Base-by-base conservation (phyloP, 2,888 invertebrate genomes). In the Spatulosminthurus flaviceps region DNA sequence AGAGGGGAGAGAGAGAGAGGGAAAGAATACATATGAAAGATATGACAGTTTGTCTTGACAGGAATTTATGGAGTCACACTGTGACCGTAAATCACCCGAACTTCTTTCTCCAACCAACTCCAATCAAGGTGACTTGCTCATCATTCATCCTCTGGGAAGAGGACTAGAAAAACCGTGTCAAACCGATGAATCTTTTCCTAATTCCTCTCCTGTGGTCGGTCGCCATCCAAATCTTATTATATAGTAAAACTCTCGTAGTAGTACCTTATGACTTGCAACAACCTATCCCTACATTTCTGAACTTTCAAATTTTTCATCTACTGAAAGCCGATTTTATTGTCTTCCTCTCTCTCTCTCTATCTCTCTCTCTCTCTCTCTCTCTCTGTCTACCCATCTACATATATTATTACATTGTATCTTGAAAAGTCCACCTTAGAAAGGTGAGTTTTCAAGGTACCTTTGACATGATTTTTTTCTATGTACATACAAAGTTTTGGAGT, bases 21-120 rank as follows among this genome's bases (percentile, higher is more conserved):
- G 72, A 26, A 43, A 1, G 1, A 24, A 75, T 9, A 28, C 24
- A 75, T 66, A 66, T 76, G 28, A 66, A 29, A 21, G 41, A 67
- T 72, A 78, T 78, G 78, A 78, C 78, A 78, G 78, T 72, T 78
- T 78, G 22, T 66, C 78, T 77, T 80, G 81, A 82, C 78, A 78
- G 81, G 76, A 83, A 83, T 83, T 83, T 83, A 84, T 83, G 84
- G 83, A 82, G 82, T 84, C 84, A 83, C 79, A 84, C 83, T 82
- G 82, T 77, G 83, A 83, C 83, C 83, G 83, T 84, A 84, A 84
- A 83, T 84, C 84, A 83, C 83, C 70, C 67, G 73, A 74, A 73
- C 69, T 69, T 78, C 51, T 73, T 43, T 78, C 78, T 79, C 78
- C 72, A 67, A 75, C 69, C 77, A 78, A 76, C 80, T 80, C 82